A percentile compares a stretch with the other conserved stretches of the same genome.
Evolutionary conservation across 2,888 invertebrate species (phyloP).

Genomic region (Cenopis cana): DNA sequence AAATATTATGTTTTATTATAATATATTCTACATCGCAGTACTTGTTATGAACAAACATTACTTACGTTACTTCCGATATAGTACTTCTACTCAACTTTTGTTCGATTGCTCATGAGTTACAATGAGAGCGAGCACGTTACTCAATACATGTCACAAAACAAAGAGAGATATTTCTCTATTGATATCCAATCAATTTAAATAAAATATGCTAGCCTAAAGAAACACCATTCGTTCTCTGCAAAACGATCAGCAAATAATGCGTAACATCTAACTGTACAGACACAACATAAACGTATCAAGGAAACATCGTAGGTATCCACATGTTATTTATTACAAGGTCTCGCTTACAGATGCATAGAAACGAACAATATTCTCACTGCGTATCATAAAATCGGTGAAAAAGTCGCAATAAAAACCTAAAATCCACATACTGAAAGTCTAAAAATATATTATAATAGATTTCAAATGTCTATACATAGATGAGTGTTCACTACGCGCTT

Average conservation of each 20-base stretch:
- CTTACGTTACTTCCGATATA: slow-evolving; percentile 81
- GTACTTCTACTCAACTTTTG: slow-evolving; percentile 81
- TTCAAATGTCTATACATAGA: slow-evolving; percentile 84
- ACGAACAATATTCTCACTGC: slow-evolving; percentile 78
- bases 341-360: slow-evolving; percentile 76
- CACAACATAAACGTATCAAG: slow-evolving; percentile 70
- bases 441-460: slow-evolving; percentile 85
- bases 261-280: slow-evolving; percentile 82
- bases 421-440: slow-evolving; percentile 83
- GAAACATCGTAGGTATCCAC: slow-evolving; percentile 69
- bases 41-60: slow-evolving; percentile 83
- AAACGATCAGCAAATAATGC: slow-evolving; percentile 74
- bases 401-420: slow-evolving; percentile 82
- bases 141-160: slow-evolving; percentile 73
- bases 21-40: slow-evolving; percentile 84
- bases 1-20: slow-evolving; percentile 79
- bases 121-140: slow-evolving; percentile 75
- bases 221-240: slow-evolving; percentile 75
- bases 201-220: slow-evolving; percentile 80
- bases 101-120: slow-evolving; percentile 76
- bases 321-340: slow-evolving; percentile 75
- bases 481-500: slow-evolving; percentile 79
- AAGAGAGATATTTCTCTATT: slow-evolving; percentile 74
- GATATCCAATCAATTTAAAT: slow-evolving; percentile 82
- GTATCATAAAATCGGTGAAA: slow-evolving; percentile 79